Evolutionary conservation across 2,113 vertebrate genomes (phyloP).

Genomic region (Sylvia atricapilla): DNA sequence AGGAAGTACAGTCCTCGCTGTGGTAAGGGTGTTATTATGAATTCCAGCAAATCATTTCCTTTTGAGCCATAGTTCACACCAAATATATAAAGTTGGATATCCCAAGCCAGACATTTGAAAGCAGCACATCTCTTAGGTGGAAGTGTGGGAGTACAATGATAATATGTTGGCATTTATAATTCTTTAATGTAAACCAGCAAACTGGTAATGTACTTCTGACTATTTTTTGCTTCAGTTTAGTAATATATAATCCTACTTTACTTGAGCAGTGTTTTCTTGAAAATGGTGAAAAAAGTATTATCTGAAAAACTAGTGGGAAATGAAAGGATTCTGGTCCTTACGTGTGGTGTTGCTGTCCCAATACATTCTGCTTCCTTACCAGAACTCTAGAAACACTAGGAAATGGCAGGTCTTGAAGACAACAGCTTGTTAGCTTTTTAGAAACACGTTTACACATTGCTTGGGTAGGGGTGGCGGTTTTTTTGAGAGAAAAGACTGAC

Average conservation of each 20-base stretch:
- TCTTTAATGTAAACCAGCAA: background rate
- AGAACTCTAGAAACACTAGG: constrained; percentile 51
- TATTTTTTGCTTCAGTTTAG: background rate
- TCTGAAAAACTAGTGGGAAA: constrained; percentile 44
- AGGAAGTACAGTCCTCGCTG: background rate
- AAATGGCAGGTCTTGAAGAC: constrained; percentile 44
- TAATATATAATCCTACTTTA: background rate
- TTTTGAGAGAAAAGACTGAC: constrained; percentile 13
- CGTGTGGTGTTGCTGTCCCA: constrained; percentile 38
- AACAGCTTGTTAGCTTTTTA: constrained; percentile 63
- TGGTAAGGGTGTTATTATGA: background rate
- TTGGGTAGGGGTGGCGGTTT: accelerated
- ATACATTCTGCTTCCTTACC: constrained; percentile 8
- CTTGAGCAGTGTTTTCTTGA: constrained; percentile 33
- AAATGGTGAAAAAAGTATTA: constrained; percentile 1
- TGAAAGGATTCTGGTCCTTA: constrained; percentile 51
- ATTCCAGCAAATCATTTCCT: background rate
- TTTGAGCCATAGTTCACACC: background rate
- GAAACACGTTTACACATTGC: constrained; percentile 27
- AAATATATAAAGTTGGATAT: background rate
- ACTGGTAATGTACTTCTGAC: background rate
- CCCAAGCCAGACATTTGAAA: background rate
- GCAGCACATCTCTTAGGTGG: background rate
- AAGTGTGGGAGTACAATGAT: background rate
- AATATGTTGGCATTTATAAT: background rate